These are phyloP conservation scores for Tipula vernalis DNA, from an alignment of 2,888 invertebrate genomes.

Conservation along the genomic window DNA sequence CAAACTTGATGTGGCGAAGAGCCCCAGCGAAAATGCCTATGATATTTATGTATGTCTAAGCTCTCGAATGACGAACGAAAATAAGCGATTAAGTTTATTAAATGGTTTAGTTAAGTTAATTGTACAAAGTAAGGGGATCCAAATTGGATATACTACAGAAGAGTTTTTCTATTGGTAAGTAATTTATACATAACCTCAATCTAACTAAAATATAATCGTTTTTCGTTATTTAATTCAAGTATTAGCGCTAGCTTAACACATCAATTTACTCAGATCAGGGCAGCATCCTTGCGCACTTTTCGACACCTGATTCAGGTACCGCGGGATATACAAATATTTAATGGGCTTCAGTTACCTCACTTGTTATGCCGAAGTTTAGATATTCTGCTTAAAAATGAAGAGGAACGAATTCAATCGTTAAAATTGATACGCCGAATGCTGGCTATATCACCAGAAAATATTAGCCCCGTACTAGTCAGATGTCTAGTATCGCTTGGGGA, in stretches of 20 bases:
- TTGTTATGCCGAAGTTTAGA: conserved; percentile 79
- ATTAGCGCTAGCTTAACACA: conserved; percentile 73
- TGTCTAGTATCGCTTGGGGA: conserved; percentile 74
- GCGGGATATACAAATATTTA: conserved; percentile 65
- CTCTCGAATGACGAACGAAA: conserved; percentile 47
- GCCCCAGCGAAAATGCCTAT: conserved; percentile 48
- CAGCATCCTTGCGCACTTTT: conserved; percentile 75
- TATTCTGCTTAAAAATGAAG: conserved; percentile 77
- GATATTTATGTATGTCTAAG: conserved; percentile 51
- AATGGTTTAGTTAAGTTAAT: conserved; percentile 75
- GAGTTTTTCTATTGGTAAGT: conserved; percentile 72
- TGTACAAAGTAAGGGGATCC: conserved; percentile 22
- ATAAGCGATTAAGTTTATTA: conserved; percentile 70
- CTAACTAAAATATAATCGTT: neutral
- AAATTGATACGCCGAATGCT: conserved; percentile 57
- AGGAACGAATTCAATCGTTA: conserved; percentile 83
- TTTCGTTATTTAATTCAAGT: conserved; percentile 40
- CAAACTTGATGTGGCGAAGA: conserved; percentile 45
- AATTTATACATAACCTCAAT: neutral
- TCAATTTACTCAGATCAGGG: conserved; percentile 79
- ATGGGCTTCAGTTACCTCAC: conserved; percentile 70
- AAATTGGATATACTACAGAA: conserved; percentile 59
- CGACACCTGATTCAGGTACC: conserved; percentile 70
- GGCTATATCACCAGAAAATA: conserved; percentile 47
- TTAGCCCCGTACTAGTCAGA: conserved; percentile 64